Conservation (phyloP, 1,140 invertebrate genomes). For the Telenomus remus region DNA sequence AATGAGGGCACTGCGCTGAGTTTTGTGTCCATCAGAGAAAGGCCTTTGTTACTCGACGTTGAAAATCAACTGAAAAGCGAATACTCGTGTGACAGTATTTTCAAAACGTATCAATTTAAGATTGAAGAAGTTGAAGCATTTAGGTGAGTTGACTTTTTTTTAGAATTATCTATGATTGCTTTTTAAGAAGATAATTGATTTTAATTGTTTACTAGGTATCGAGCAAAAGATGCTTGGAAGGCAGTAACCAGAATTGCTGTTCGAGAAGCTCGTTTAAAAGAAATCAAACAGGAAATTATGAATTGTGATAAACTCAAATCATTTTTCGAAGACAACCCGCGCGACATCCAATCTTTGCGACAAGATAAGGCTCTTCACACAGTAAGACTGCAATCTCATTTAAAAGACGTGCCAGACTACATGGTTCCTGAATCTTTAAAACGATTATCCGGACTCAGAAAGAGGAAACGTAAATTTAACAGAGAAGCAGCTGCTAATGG, state of each 20-base stretch:
- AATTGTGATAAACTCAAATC: slow-evolving; percentile 94
- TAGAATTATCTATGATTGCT: too few relatives aligned
- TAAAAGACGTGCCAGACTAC: slow-evolving; percentile 96
- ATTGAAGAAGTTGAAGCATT: slow-evolving; percentile 97
- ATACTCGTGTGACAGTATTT: slow-evolving; percentile 76
- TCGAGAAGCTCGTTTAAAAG: slow-evolving; percentile 93
- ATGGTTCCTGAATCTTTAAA: slow-evolving; percentile 88
- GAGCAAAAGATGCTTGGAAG: slow-evolving; percentile 94
- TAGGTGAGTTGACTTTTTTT: too few relatives aligned
- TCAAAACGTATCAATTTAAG: slow-evolving; percentile 94
- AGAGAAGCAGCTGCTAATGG: slow-evolving; percentile 61
- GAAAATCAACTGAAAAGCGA: slow-evolving; percentile 80
- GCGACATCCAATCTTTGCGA: slow-evolving; percentile 89
- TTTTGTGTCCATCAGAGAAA: slow-evolving; percentile 91
- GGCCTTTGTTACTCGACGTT: slow-evolving; percentile 83
- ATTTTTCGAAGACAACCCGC: slow-evolving; percentile 96
- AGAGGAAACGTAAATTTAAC: slow-evolving; percentile 71
- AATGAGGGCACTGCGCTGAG: slow-evolving; percentile 96
- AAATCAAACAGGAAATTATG: slow-evolving; percentile 96
- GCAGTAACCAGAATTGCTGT: slow-evolving; percentile 95
- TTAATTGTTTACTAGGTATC: slow-evolving; percentile 82
- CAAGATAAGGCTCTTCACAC: slow-evolving; percentile 95
- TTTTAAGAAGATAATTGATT: too few relatives aligned
- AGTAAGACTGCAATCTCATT: slow-evolving; percentile 87
- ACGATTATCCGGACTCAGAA: slow-evolving; percentile 75